phyloP scores from a whole-genome alignment of 2,113 vertebrate genomes.

The Castor canadensis region DNA sequence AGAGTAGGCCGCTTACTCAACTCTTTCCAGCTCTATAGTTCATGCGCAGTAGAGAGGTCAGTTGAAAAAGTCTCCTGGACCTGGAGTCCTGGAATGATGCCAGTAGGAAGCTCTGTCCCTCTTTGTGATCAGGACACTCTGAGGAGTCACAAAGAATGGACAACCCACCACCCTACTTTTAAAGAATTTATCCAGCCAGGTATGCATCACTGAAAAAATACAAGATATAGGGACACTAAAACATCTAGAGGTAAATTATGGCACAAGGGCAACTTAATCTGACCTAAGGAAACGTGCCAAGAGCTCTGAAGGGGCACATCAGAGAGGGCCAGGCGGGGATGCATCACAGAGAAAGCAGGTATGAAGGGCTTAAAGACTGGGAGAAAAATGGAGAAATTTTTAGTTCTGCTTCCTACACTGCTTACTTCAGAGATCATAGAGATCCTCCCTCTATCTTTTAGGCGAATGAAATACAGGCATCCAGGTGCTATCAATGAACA shows the following conservation, averaged over 20 bases:
- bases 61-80: fast-evolving
- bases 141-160: background rate
- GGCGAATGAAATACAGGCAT: background rate
- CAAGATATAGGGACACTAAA: background rate
- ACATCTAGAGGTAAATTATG: background rate
- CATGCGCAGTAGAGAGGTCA: background rate
- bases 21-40: background rate
- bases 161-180: background rate
- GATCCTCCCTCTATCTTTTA: background rate
- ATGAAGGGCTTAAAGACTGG: background rate
- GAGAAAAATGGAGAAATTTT: background rate
- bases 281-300: background rate
- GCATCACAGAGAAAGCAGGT: background rate
- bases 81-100: background rate
- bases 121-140: background rate
- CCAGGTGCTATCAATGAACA: background rate
- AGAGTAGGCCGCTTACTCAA: background rate
- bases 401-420: background rate
- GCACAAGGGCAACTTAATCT: background rate
- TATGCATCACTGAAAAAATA: background rate
- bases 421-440: background rate
- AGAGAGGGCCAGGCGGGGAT: too few species aligned
- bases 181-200: background rate
- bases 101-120: background rate
- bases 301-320: too few species aligned